These are phyloP conservation scores for Pheosia tremula DNA, from an alignment of 2,888 invertebrate genomes.

Conservation along the genomic window DNA sequence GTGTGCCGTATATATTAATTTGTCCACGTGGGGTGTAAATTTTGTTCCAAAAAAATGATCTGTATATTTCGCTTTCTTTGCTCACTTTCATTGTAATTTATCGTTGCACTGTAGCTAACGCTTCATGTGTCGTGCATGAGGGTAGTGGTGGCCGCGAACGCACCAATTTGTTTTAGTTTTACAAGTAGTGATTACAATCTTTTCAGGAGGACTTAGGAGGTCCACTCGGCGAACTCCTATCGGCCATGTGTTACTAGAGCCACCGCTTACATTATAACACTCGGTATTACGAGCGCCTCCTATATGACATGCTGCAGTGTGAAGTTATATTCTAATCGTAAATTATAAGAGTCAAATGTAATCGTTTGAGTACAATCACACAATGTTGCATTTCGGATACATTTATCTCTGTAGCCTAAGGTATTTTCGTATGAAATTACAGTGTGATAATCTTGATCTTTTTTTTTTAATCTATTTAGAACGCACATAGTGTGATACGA, in stretches of 20 bases:
- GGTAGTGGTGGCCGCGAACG: constrained; percentile 46
- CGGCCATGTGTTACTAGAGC: constrained; percentile 85
- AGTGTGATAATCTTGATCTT: constrained; percentile 35
- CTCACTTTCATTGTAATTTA: constrained; percentile 67
- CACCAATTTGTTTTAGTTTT: constrained; percentile 53
- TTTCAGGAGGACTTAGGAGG: constrained; percentile 89
- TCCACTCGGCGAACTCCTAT: constrained; percentile 87
- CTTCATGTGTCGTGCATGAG: constrained; percentile 67
- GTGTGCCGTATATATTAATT: constrained; percentile 47
- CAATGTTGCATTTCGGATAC: constrained; percentile 64
- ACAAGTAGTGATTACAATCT: constrained; percentile 72
- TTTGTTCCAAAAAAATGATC: constrained; percentile 66
- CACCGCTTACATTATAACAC: constrained; percentile 53
- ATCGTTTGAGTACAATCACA: constrained; percentile 44
- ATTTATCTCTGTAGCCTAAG: constrained; percentile 53
- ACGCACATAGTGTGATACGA: constrained; percentile 61
- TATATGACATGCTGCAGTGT: constrained; percentile 55
- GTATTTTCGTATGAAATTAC: constrained; percentile 41
- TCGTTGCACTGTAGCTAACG: constrained; percentile 76
- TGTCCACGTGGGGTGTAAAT: constrained; percentile 52
- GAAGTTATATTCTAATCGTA: constrained; percentile 28
- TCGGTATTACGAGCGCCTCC: constrained; percentile 65
- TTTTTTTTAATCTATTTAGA: constrained; percentile 45
- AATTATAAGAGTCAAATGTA: constrained; percentile 25
- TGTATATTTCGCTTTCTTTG: constrained; percentile 79